Base-by-base conservation (phyloP, 35 echinoderm and acorn worm species). In the Stichopus chloronotus region DNA sequence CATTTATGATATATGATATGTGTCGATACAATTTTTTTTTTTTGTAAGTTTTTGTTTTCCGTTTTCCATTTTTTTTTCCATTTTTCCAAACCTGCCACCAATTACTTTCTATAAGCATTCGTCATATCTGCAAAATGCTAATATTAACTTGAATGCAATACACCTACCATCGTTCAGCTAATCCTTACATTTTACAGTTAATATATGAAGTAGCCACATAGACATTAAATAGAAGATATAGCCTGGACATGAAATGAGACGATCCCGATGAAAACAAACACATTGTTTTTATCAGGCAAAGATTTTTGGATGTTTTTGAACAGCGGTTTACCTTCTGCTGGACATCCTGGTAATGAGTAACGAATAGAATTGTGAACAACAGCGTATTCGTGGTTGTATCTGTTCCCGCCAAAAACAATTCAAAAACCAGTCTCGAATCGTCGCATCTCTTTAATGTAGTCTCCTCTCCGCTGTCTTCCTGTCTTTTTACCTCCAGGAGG, bases 311-410 rank as follows among this genome's bases (percentile, higher is more conserved):
- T 2, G 13, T 22, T 72, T 72, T 43, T 43, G 30, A 43, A 43
- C 30, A 0, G 1, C 30, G 30, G 30, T 43, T 43, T 94, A 95
- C 94, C 87, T 84, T 90, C 63, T 91, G 23, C 81, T 93, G 94
- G 9, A 95, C 58, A 89, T 90, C 92, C 9, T 84, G 94, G 77
- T 95, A 86, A 21, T 82, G 56, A 1, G 87, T 74, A 6, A 87
- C 24, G 22, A 83, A 81, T 58, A 90, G 22, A 20, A 95, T 52
- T 11, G 56, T 63, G 76, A 92, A 95, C 61, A 95, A 58, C 10
- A 95, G 56, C 12, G 94, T 93, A 55, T 95, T 93, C 0, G 94
- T 90, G 0, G 94, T 93, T 16, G 92, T 95, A 55, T 95, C 94
- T 1, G 94, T 95, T 16, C 94, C 94, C 57, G 94, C 94, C 72